These are phyloP conservation scores for Myzus persicae DNA, from an alignment of 1,140 invertebrate species.

Conservation along the genomic window DNA sequence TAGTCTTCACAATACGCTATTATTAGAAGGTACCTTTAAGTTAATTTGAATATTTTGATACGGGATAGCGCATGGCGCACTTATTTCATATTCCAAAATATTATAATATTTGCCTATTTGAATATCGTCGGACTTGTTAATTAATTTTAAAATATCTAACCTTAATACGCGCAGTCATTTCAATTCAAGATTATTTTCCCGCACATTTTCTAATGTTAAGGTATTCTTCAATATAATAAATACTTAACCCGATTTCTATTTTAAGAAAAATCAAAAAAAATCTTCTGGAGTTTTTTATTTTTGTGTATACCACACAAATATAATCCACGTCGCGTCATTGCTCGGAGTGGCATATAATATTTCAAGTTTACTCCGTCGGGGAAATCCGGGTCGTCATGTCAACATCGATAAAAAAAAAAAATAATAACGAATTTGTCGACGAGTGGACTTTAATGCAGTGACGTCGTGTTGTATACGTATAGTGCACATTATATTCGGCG, in stretches of 20 bases:
- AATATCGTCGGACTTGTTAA: neutral
- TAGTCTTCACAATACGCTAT: no score
- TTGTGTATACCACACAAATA: neutral
- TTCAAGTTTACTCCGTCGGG: neutral
- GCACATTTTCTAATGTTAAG: neutral
- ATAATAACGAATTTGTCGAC: neutral
- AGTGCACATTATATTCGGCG: neutral
- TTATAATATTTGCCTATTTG: neutral
- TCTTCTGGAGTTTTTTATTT: neutral
- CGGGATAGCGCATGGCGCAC: neutral
- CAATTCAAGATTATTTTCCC: neutral
- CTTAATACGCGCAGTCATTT: neutral
- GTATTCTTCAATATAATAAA: no score
- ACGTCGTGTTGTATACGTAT: no score
- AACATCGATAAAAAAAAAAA: neutral
- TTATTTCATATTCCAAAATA: neutral
- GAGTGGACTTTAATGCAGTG: neutral
- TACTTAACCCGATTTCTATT: neutral
- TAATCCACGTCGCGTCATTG: neutral
- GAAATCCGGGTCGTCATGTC: neutral
- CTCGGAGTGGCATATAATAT: neutral
- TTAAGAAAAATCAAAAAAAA: neutral
- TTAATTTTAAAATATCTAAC: neutral
- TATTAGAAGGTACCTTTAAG: neutral
- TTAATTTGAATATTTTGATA: neutral